A percentile compares a stretch with the other conserved stretches of the same genome.
Evolutionary conservation across 1,140 invertebrate species (phyloP).

Genomic region (Pollicipes pollicipes): DNA sequence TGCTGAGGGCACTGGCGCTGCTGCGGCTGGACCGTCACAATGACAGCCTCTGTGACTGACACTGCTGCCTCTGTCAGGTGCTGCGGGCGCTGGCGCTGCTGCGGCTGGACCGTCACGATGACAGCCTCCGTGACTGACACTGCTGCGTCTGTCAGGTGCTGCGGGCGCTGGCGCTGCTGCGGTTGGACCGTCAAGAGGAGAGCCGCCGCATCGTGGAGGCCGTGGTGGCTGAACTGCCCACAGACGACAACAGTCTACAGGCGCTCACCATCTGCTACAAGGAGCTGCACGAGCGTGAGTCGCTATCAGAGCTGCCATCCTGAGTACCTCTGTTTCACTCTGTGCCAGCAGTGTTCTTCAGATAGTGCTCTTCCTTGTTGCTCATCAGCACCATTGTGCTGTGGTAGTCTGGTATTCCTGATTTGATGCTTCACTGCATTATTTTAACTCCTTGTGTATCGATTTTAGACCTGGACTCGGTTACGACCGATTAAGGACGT

Average conservation of each 20-base stretch:
- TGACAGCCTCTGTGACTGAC: too few species aligned
- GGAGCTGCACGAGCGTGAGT: constrained; percentile 65
- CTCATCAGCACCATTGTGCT: too few species aligned
- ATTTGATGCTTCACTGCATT: too few species aligned
- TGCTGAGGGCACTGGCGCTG: too few species aligned
- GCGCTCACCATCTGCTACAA: constrained; percentile 90
- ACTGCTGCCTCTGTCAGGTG: constrained; percentile 33
- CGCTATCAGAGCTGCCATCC: constrained; percentile 29
- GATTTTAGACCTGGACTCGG: too few species aligned
- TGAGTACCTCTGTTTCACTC: too few species aligned
- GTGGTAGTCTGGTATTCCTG: too few species aligned
- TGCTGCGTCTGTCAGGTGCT: constrained; percentile 41
- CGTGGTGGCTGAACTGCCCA: constrained; percentile 60
- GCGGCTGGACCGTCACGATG: constrained; percentile 59
- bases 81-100: constrained; percentile 77
- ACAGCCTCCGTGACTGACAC: constrained; percentile 50
- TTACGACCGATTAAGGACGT: too few species aligned
- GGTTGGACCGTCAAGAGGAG: constrained; percentile 64
- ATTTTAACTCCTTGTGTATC: too few species aligned
- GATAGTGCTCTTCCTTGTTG: too few species aligned
- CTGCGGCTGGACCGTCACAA: too few species aligned
- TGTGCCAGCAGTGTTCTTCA: too few species aligned
- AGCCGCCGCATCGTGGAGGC: constrained; percentile 51
- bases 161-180: constrained; percentile 71
- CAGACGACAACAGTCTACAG: constrained; percentile 80